Conservation (phyloP, 2,113 vertebrate species). For the Stomatorhinus ivindoensis region DNA sequence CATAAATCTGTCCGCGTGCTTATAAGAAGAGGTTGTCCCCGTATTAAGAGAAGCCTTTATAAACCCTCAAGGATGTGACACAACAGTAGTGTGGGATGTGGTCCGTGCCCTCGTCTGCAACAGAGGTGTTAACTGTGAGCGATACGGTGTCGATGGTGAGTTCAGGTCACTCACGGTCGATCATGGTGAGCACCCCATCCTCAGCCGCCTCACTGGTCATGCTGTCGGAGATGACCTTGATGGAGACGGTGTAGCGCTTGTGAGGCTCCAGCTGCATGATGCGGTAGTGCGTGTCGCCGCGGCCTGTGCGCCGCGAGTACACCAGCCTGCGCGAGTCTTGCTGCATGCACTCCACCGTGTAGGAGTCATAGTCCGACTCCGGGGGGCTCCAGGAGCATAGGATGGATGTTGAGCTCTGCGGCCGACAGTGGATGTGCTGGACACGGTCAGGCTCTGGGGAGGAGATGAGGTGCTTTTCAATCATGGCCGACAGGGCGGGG, state of each 20-base stretch:
- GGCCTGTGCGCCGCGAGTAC: conserved; percentile 66
- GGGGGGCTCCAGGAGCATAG: conserved; percentile 71
- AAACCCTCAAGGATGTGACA: not conserved
- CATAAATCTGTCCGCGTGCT: not conserved
- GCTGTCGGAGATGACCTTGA: conserved; percentile 70
- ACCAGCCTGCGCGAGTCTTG: conserved; percentile 63
- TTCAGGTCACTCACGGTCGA: conserved; percentile 74
- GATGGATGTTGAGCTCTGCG: conserved; percentile 73
- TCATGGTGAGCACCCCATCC: conserved; percentile 85
- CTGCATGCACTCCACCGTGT: conserved; percentile 68
- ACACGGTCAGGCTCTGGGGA: conserved; percentile 67
- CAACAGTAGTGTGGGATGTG: not conserved
- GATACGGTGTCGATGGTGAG: not conserved
- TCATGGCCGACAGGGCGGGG: conserved; percentile 24
- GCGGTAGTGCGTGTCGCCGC: conserved; percentile 58
- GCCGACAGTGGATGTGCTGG: conserved; percentile 71
- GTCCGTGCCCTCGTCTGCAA: not conserved
- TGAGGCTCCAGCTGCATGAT: conserved; percentile 76
- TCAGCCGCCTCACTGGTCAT: conserved; percentile 68
- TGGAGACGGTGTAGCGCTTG: conserved; percentile 69
- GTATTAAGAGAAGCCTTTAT: not conserved
- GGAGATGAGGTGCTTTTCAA: conserved; percentile 32
- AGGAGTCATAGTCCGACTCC: conserved; percentile 70
- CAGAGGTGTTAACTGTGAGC: not conserved
- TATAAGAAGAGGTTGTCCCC: not conserved